A percentile compares a stretch with the other conserved stretches of the same genome.
Conservation (phyloP, 2,888 invertebrate species). For the Nemotelus nigrinus region DNA sequence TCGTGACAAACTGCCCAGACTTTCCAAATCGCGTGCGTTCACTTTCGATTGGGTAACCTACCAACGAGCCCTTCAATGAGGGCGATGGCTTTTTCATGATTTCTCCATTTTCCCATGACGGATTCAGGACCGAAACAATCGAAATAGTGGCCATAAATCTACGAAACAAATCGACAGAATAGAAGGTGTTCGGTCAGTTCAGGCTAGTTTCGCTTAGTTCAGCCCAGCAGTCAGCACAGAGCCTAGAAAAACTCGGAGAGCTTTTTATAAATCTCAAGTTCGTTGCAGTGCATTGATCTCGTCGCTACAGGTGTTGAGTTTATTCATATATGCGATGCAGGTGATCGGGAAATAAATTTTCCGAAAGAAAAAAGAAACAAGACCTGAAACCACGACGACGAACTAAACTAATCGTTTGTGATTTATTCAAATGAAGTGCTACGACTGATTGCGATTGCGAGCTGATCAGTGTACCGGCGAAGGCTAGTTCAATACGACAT, state of each 20-base stretch:
- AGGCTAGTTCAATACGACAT: conserved; percentile 25
- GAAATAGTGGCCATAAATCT: too few relatives aligned
- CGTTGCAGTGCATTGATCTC: conserved; percentile 44
- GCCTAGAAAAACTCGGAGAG: neutral
- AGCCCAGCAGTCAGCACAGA: neutral
- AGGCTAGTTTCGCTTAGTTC: neutral
- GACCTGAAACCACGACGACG: conserved; percentile 19
- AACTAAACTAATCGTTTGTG: conserved; percentile 30
- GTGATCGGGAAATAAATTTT: conserved; percentile 42
- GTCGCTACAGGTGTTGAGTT: conserved; percentile 36
- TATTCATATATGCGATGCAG: conserved; percentile 26
- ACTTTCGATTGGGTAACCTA: neutral
- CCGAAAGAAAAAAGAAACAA: conserved; percentile 24
- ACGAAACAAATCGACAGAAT: too few relatives aligned
- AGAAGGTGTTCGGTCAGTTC: neutral
- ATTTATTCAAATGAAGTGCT: conserved; percentile 39
- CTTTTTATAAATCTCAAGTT: conserved; percentile 45
- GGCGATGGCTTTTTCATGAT: neutral
- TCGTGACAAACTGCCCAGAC: neutral
- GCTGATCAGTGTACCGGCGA: conserved; percentile 25
- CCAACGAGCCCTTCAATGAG: too few relatives aligned
- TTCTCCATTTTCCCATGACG: neutral
- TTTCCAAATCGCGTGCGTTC: conserved; percentile 8
- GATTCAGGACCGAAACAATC: neutral
- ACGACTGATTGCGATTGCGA: conserved; percentile 28